These are phyloP conservation scores for Amblyraja radiata DNA, from an alignment of 2,797 vertebrate genomes.

Conservation along the genomic window DNA sequence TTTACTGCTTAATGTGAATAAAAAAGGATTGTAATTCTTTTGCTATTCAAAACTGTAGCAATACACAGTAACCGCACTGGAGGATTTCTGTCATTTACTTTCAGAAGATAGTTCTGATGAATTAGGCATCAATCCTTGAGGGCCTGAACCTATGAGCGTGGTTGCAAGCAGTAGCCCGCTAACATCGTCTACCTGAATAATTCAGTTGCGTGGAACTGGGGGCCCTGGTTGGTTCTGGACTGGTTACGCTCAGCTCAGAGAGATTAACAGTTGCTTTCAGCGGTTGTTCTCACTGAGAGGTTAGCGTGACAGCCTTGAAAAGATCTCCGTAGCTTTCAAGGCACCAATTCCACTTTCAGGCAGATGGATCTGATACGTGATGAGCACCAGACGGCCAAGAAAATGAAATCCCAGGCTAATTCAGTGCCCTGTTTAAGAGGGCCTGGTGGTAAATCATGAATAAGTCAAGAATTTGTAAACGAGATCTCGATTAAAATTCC, in stretches of 20 bases:
- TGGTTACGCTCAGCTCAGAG: slow-evolving; percentile 51
- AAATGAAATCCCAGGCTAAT: slow-evolving; percentile 43
- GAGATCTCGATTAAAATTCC: slow-evolving; percentile 51
- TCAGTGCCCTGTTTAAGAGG: slow-evolving; percentile 42
- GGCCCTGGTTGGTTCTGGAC: slow-evolving; percentile 47
- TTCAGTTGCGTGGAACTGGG: slow-evolving; percentile 51
- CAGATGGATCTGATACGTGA: slow-evolving; percentile 41
- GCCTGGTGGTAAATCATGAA: slow-evolving; percentile 47
- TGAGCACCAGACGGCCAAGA: slow-evolving; percentile 43
- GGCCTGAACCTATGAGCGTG: slow-evolving; percentile 41
- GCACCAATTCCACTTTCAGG: slow-evolving; percentile 41
- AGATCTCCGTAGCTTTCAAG: slow-evolving; percentile 46
- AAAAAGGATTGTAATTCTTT: not conserved
- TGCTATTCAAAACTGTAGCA: slow-evolving; percentile 24
- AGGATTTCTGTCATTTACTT: slow-evolving; percentile 4
- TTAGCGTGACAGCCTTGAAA: slow-evolving; percentile 47
- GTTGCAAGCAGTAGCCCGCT: slow-evolving; percentile 44
- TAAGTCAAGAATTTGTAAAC: slow-evolving; percentile 49
- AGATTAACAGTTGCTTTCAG: slow-evolving; percentile 50
- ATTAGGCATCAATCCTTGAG: slow-evolving; percentile 43
- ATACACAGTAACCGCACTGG: not conserved
- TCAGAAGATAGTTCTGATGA: slow-evolving; percentile 14
- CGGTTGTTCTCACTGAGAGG: slow-evolving; percentile 52
- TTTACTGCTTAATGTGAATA: not conserved
- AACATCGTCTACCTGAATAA: slow-evolving; percentile 52